Evolutionary conservation across 2,888 invertebrate species (phyloP).

Genomic region (Adelognathus sp.): DNA sequence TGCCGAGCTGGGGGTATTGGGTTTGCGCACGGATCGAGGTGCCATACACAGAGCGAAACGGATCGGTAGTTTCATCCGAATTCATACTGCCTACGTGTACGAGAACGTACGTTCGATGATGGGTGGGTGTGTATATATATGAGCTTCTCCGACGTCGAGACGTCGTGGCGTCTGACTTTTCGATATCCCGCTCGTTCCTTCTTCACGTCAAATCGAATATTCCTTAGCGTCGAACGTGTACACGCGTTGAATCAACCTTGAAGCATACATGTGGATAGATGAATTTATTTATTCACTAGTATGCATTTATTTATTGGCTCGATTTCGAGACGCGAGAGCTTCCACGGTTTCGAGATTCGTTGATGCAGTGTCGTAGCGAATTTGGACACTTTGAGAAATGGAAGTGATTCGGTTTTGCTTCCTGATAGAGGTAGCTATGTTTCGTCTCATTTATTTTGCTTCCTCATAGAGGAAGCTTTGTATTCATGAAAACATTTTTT

Average conservation of each 20-base stretch:
- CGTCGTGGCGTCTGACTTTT: conserved; percentile 30
- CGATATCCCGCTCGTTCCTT: conserved; percentile 15
- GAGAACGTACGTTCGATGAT: too few relatives aligned
- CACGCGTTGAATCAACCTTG: background rate
- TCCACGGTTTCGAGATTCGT: background rate
- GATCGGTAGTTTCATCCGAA: background rate
- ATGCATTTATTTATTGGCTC: conserved; percentile 1
- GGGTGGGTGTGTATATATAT: too few relatives aligned
- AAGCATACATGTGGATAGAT: conserved; percentile 6
- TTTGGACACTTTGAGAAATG: background rate
- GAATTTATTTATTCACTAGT: conserved; percentile 25
- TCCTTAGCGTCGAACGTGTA: background rate
- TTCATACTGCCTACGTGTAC: background rate
- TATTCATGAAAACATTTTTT: too few relatives aligned
- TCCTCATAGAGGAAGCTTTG: too few relatives aligned
- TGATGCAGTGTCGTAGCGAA: background rate
- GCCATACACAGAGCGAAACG: background rate
- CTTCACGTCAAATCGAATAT: conserved; percentile 10
- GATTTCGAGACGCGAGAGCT: background rate
- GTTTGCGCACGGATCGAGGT: background rate
- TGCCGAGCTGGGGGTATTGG: background rate
- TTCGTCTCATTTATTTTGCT: too few relatives aligned
- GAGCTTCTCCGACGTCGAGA: conserved; percentile 7
- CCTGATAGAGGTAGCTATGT: too few relatives aligned
- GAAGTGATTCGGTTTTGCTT: too few relatives aligned